phyloP scores from a whole-genome alignment of 2,797 vertebrate species.

The Antrozous pallidus region DNA sequence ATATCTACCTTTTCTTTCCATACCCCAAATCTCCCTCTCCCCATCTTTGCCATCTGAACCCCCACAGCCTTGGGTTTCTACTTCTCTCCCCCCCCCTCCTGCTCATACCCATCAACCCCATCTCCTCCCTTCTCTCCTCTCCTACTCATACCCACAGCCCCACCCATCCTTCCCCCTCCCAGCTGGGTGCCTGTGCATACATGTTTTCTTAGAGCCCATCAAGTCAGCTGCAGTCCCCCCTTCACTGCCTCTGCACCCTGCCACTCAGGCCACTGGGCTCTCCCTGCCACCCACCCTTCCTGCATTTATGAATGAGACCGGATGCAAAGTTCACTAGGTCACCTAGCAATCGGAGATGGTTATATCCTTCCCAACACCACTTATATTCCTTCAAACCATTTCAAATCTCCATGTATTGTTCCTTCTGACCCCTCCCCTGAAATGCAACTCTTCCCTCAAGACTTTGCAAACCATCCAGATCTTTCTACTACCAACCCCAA shows the following conservation, averaged over 20 bases:
- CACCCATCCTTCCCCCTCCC: constrained; percentile 79
- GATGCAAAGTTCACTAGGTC: constrained; percentile 79
- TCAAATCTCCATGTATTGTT: background rate
- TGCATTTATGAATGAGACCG: constrained; percentile 91
- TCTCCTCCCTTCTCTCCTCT: constrained; percentile 19
- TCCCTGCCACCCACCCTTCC: constrained; percentile 73
- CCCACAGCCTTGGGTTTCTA: background rate
- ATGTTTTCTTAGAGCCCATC: constrained; percentile 63
- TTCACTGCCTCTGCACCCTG: constrained; percentile 72
- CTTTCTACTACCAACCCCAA: background rate
- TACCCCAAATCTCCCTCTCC: background rate
- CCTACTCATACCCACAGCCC: constrained; percentile 62
- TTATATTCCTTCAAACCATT: background rate
- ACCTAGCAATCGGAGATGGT: constrained; percentile 75
- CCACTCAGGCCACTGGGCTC: constrained; percentile 69
- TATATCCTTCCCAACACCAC: background rate
- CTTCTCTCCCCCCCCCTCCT: constrained; percentile 48
- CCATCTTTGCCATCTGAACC: background rate
- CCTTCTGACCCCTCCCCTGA: background rate
- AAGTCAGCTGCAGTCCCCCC: constrained; percentile 71
- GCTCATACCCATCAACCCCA: constrained; percentile 36
- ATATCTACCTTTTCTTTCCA: background rate
- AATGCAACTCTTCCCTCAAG: background rate
- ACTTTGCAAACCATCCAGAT: background rate
- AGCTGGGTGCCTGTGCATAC: constrained; percentile 72